These are phyloP conservation scores for Coryphaenoides rupestris DNA, from an alignment of 2,113 vertebrate species.

Conservation along the genomic window DNA sequence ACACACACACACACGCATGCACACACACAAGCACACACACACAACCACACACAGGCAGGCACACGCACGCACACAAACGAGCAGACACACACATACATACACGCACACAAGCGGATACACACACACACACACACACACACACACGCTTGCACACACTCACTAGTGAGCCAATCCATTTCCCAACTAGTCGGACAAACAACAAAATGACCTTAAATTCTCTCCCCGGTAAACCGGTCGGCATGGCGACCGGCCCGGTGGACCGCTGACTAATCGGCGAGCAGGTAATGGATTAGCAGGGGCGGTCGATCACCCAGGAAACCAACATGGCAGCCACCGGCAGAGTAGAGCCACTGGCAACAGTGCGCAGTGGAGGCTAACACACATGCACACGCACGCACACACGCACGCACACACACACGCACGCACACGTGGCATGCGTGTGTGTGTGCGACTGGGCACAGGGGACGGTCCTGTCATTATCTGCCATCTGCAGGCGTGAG, in stretches of 20 bases:
- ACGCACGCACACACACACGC: constrained; percentile 13
- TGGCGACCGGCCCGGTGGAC: too few species aligned
- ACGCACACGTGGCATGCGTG: too few species aligned
- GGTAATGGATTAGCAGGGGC: too few species aligned
- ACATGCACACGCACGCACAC: constrained; percentile 4
- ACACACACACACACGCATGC: constrained; percentile 25
- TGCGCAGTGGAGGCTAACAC: neutral
- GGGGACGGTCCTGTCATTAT: constrained; percentile 65
- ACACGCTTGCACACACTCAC: constrained; percentile 42
- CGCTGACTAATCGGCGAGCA: too few species aligned
- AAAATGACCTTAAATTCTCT: too few species aligned
- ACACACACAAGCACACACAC: constrained; percentile 35
- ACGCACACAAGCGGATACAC: neutral
- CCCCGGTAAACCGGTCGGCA: too few species aligned
- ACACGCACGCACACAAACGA: constrained; percentile 27
- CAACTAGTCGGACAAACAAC: too few species aligned
- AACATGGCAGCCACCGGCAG: constrained; percentile 9
- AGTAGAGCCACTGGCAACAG: constrained; percentile 11
- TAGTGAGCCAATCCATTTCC: too few species aligned
- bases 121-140: constrained; percentile 3
- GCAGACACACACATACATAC: constrained; percentile 31
- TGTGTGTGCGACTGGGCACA: constrained; percentile 49
- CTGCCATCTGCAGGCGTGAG: constrained; percentile 65
- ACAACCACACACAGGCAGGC: constrained; percentile 17
- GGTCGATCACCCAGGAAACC: too few species aligned